phyloP scores from a whole-genome alignment of 2,888 invertebrate genomes.

The Philereme vetulata region DNA sequence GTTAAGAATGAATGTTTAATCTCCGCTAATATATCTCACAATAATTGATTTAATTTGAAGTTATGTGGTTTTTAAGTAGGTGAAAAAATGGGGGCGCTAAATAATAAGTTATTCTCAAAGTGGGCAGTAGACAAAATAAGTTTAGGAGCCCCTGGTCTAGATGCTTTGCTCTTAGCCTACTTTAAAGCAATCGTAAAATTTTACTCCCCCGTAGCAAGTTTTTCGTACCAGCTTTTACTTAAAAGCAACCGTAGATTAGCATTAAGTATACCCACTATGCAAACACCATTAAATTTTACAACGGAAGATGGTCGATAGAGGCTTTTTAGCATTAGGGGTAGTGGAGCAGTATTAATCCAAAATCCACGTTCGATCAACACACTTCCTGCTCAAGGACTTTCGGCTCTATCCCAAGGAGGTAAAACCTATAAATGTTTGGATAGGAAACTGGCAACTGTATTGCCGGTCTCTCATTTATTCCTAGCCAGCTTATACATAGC shows the following conservation, averaged over 20 bases:
- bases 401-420: slow-evolving; percentile 14
- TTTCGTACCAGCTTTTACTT: slow-evolving; percentile 12
- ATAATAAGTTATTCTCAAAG: too few relatives aligned
- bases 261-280: slow-evolving; percentile 10
- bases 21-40: too few relatives aligned
- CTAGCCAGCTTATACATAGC: slow-evolving; percentile 38
- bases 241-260: slow-evolving; percentile 19
- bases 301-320: slow-evolving; percentile 22
- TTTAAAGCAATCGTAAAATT: slow-evolving; percentile 14
- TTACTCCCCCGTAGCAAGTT: slow-evolving; percentile 11
- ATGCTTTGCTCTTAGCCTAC: background rate
- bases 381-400: slow-evolving; percentile 13
- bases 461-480: slow-evolving; percentile 34
- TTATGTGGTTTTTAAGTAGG: too few relatives aligned
- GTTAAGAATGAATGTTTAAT: too few relatives aligned
- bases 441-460: slow-evolving; percentile 9
- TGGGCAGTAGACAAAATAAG: too few relatives aligned
- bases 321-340: slow-evolving; percentile 28
- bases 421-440: slow-evolving; percentile 10
- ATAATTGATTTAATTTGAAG: too few relatives aligned
- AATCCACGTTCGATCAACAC: slow-evolving; percentile 24
- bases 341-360: slow-evolving; percentile 31
- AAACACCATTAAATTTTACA: slow-evolving; percentile 29
- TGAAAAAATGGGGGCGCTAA: too few relatives aligned
- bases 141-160: too few relatives aligned